Evolutionary conservation across 2,113 vertebrate species (phyloP).

Genomic region (Proteles cristata): DNA sequence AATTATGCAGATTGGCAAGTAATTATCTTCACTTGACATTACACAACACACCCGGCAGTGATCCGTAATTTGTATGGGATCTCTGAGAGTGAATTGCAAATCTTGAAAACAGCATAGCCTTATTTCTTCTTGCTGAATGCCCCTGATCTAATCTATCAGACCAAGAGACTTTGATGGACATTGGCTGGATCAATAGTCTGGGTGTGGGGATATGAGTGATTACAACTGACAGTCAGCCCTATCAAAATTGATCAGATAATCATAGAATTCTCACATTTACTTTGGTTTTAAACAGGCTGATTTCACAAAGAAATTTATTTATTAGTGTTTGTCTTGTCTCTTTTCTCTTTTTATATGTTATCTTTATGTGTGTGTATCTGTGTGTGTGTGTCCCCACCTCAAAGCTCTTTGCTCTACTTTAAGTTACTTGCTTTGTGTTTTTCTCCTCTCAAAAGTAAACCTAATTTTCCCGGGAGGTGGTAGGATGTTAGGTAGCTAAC

Average conservation of each 20-base stretch:
- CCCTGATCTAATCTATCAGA: not conserved
- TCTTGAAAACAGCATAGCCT: not conserved
- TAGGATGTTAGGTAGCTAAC: not conserved
- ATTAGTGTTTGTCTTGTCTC: not conserved
- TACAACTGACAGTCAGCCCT: not conserved
- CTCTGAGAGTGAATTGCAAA: conserved; percentile 1
- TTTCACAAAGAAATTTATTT: not conserved
- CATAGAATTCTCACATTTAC: not conserved
- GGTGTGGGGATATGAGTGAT: not conserved
- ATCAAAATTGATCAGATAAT: not conserved
- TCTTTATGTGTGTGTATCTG: not conserved
- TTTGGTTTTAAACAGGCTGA: not conserved
- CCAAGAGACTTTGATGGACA: not conserved
- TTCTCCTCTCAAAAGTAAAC: not conserved
- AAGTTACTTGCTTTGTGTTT: not conserved
- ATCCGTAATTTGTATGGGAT: not conserved
- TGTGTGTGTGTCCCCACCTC: not conserved
- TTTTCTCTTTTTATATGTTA: not conserved
- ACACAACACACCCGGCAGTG: not conserved
- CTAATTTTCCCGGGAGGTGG: conserved; percentile 2
- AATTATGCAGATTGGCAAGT: not conserved
- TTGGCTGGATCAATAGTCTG: not conserved
- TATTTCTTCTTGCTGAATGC: not conserved
- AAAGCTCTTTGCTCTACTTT: not conserved
- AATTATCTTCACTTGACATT: conserved; percentile 23